Percentiles rank a stretch among this genome's conserved stretches.
phyloP scores from a whole-genome alignment of 2,888 invertebrate genomes.

The Trachelus tabidus region DNA sequence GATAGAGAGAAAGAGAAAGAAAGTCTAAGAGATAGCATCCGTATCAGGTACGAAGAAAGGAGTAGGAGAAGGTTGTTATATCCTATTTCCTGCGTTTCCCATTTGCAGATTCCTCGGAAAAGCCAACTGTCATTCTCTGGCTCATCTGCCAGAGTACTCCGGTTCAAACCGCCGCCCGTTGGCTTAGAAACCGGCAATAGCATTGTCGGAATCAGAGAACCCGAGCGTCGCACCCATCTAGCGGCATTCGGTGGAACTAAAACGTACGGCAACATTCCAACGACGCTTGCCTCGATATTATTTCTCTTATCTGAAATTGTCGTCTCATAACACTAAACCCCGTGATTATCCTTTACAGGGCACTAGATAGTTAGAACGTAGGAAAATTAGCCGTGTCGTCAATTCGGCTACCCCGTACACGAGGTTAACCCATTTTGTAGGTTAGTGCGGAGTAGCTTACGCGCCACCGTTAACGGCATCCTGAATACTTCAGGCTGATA shows the following conservation, averaged over 20 bases:
- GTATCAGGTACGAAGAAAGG: constrained; percentile 14
- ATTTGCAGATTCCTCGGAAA: constrained; percentile 20
- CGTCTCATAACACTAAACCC: constrained; percentile 27
- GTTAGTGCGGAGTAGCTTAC: not conserved
- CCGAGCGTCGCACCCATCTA: not conserved
- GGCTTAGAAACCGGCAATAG: not conserved
- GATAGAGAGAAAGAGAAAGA: not conserved
- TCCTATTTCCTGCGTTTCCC: constrained; percentile 28
- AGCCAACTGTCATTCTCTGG: constrained; percentile 6
- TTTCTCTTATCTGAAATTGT: constrained; percentile 37
- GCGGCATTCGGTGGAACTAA: not conserved
- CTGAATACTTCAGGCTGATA: not conserved
- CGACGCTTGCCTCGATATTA: constrained; percentile 26
- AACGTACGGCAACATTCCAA: not conserved
- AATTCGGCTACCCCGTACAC: not conserved
- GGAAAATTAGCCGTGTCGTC: constrained; percentile 1
- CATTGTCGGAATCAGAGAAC: not conserved
- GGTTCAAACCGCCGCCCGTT: not conserved
- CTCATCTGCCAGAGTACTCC: not conserved
- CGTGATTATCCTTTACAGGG: constrained; percentile 12
- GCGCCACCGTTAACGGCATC: not conserved
- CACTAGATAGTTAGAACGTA: not conserved
- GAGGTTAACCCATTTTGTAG: not conserved
- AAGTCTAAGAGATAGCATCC: not conserved
- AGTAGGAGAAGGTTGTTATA: constrained; percentile 22